Evolutionary conservation across 2,888 invertebrate genomes (phyloP), one percentile per base, ranked within the genome.

Genomic region (Orchesellides sinensis): DNA sequence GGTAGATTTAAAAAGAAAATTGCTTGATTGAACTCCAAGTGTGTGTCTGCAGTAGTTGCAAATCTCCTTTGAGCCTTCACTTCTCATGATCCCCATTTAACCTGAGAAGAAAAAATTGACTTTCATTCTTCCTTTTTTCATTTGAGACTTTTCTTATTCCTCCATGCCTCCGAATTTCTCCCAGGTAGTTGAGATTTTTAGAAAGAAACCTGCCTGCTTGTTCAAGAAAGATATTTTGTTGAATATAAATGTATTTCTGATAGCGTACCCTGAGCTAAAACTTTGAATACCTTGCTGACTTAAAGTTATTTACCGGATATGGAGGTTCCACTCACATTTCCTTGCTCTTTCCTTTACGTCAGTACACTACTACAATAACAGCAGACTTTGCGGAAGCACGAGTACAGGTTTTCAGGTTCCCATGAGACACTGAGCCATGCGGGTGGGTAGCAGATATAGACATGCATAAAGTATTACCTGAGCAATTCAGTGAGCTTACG

Each of bases 51-150:
- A 63, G 54, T 54, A 23, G 59, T 47, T 63, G 66, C 52, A 75
- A 75, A 75, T 75, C 74, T 66, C 45, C 74, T 75, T 75, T 66
- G 74, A 75, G 66, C 74, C 65, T 63, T 56, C 73, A 23, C 21
- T 65, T 75, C 65, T 23, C 56, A 75, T 75, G 74, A 66, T 75
- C 66, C 45, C 49, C 45, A 54, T 75, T 66, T 56, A 75, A 65
- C 54, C 40, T 40, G 66, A 66, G 54, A 74, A 25, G 40, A 40
- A 73, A 74, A 75, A 75, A 66, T 74, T 54, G 54, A 75, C 74
- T 75, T 75, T 75, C 63, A 29, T 54, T 66, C 52, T 52, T 40
- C 19, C 59, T 35, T 25, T 40, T 25, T 29, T 52, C 27, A 56
- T 40, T 10, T 40, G 14, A 14, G 25, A 35, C 21, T 49, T 73